These are phyloP conservation scores for Anticlea derivata DNA, from an alignment of 2,888 invertebrate genomes.

Conservation along the genomic window DNA sequence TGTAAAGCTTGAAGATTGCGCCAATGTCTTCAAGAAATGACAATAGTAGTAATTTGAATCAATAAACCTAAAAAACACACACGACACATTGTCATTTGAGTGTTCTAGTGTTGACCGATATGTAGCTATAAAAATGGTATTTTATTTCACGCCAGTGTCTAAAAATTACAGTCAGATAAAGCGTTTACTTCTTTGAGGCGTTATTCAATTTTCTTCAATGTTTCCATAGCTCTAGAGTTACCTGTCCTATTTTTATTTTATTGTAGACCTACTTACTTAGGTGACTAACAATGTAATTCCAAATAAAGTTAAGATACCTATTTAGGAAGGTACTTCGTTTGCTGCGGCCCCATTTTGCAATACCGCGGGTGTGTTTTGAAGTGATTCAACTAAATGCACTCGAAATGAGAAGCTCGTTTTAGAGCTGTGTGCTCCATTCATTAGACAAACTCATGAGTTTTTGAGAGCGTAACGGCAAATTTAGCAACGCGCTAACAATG, in stretches of 20 bases:
- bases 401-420: background rate
- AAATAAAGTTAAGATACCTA: slow-evolving; percentile 11
- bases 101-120: too few relatives aligned
- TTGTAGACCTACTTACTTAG: background rate
- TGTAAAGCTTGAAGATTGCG: slow-evolving; percentile 15
- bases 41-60: too few relatives aligned
- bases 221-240: too few relatives aligned
- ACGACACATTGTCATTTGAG: too few relatives aligned
- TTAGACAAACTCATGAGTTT: too few relatives aligned
- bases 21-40: too few relatives aligned
- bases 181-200: too few relatives aligned
- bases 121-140: too few relatives aligned
- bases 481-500: slow-evolving; percentile 45
- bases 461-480: slow-evolving; percentile 62
- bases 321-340: background rate
- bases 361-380: background rate
- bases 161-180: too few relatives aligned
- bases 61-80: too few relatives aligned
- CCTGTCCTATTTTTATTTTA: background rate
- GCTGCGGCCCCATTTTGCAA: background rate
- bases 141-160: background rate
- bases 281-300: slow-evolving; percentile 28
- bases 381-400: slow-evolving; percentile 14
- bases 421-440: too few relatives aligned
- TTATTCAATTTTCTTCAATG: background rate